A percentile compares a stretch with the other conserved stretches of the same genome.
Evolutionary conservation across 2,888 invertebrate genomes (phyloP).

Genomic region (Labia minor): DNA sequence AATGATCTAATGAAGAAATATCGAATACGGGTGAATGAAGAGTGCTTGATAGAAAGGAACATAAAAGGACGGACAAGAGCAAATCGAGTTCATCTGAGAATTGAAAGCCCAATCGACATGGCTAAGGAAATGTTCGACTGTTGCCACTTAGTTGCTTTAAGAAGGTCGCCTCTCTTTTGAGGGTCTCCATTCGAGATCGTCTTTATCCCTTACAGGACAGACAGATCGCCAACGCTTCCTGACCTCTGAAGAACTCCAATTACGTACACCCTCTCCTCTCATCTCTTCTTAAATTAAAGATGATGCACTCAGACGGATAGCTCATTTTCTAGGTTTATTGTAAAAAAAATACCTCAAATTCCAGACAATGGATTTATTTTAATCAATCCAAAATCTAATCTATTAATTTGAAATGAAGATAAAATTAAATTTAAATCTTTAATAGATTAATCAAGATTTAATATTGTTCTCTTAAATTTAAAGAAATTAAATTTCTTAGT

Average conservation of each 20-base stretch:
- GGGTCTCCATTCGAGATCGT: background rate
- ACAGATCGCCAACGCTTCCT: slow-evolving; percentile 2
- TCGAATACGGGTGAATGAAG: too few relatives aligned
- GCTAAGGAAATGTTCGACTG: slow-evolving; percentile 2
- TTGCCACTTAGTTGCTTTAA: background rate
- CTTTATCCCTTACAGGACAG: slow-evolving; percentile 1
- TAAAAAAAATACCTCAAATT: too few relatives aligned
- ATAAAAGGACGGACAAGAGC: background rate
- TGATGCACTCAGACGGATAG: background rate
- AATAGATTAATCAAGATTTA: too few relatives aligned
- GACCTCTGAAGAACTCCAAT: slow-evolving; percentile 13
- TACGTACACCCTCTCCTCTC: background rate
- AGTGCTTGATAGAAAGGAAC: too few relatives aligned
- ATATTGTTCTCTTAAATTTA: too few relatives aligned
- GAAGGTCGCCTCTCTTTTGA: background rate
- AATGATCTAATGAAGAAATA: too few relatives aligned
- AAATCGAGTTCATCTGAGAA: background rate
- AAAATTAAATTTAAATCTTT: too few relatives aligned
- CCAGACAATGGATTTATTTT: too few relatives aligned
- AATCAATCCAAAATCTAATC: too few relatives aligned
- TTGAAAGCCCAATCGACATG: slow-evolving; percentile 2
- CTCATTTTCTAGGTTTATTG: background rate
- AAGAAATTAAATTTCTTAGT: too few relatives aligned
- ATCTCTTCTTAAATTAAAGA: background rate
- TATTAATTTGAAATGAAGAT: too few relatives aligned